Conservation (phyloP, 2,888 invertebrate genomes). For the Pteria penguin region DNA sequence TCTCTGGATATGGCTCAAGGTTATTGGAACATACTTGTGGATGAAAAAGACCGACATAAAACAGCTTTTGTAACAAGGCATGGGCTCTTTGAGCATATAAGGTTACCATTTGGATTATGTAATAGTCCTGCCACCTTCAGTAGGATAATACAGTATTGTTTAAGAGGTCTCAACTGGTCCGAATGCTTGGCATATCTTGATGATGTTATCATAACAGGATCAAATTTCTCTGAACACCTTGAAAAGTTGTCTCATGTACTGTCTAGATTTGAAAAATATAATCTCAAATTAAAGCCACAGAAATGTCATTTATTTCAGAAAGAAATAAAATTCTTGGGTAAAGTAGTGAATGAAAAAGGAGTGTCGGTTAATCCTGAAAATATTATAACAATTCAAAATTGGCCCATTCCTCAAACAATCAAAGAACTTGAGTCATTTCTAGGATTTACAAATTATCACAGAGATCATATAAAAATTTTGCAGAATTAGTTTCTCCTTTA, state of each 20-base stretch:
- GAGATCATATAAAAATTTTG: constrained; percentile 42
- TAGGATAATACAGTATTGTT: constrained; percentile 7
- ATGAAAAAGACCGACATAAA: constrained; percentile 33
- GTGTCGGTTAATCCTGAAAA: constrained; percentile 11
- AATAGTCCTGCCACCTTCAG: constrained; percentile 26
- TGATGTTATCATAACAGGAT: constrained; percentile 18
- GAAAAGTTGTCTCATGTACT: not conserved
- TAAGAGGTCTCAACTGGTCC: constrained; percentile 16
- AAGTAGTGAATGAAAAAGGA: constrained; percentile 16
- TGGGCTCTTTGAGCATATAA: constrained; percentile 23
- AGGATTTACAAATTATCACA: constrained; percentile 52
- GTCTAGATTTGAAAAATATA: constrained; percentile 4
- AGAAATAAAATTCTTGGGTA: constrained; percentile 40
- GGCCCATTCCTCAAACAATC: constrained; percentile 39
- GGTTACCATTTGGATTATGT: constrained; percentile 28
- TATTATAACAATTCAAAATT: constrained; percentile 25
- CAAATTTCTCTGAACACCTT: constrained; percentile 1
- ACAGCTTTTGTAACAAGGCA: constrained; percentile 36
- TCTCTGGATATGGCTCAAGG: constrained; percentile 52
- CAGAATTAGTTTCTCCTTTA: constrained; percentile 33
- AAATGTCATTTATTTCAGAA: constrained; percentile 44
- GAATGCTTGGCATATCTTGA: constrained; percentile 27
- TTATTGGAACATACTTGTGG: constrained; percentile 47
- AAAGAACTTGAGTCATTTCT: constrained; percentile 49
- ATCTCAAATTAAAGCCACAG: constrained; percentile 30